Evolutionary conservation across 2,888 invertebrate species (phyloP).

Genomic region (Ectemnius cavifrons): DNA sequence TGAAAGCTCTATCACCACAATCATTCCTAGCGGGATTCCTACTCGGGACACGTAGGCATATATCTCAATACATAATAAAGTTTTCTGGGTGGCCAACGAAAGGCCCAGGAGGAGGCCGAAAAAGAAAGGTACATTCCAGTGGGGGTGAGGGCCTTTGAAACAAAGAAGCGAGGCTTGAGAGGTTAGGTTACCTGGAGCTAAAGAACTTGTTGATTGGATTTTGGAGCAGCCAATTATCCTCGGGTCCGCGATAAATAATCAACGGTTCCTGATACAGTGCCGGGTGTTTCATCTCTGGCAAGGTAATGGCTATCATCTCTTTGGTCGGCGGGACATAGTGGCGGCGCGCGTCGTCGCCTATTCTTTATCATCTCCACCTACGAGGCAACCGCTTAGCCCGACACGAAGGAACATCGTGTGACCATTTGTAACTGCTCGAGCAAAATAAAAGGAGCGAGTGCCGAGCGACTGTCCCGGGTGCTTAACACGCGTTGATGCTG

Average conservation of each 20-base stretch:
- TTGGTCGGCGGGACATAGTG: background rate
- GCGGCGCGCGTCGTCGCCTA: conserved; percentile 28
- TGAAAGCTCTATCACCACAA: too few relatives aligned
- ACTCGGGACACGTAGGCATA: too few relatives aligned
- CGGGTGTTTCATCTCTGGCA: conserved; percentile 24
- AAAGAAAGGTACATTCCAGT: too few relatives aligned
- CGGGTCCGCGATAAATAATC: conserved; percentile 46
- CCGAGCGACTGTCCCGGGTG: conserved; percentile 17
- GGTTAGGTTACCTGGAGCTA: conserved; percentile 9
- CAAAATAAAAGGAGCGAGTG: conserved; percentile 20
- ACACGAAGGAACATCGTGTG: conserved; percentile 40
- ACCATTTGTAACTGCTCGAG: conserved; percentile 51
- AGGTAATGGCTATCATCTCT: conserved; percentile 31
- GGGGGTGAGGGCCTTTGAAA: too few relatives aligned
- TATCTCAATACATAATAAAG: too few relatives aligned
- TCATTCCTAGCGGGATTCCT: too few relatives aligned
- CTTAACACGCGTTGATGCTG: conserved; percentile 48
- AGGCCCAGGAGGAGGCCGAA: too few relatives aligned
- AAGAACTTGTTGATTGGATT: conserved; percentile 39
- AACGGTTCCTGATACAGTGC: conserved; percentile 24
- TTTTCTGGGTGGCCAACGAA: too few relatives aligned
- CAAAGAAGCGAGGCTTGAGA: too few relatives aligned
- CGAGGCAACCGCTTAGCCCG: background rate
- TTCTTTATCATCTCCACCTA: conserved; percentile 29
- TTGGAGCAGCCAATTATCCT: conserved; percentile 48